Percentiles rank a stretch among this genome's conserved stretches.
phyloP scores from a whole-genome alignment of 2,113 vertebrate genomes.

The Mesocricetus auratus region DNA sequence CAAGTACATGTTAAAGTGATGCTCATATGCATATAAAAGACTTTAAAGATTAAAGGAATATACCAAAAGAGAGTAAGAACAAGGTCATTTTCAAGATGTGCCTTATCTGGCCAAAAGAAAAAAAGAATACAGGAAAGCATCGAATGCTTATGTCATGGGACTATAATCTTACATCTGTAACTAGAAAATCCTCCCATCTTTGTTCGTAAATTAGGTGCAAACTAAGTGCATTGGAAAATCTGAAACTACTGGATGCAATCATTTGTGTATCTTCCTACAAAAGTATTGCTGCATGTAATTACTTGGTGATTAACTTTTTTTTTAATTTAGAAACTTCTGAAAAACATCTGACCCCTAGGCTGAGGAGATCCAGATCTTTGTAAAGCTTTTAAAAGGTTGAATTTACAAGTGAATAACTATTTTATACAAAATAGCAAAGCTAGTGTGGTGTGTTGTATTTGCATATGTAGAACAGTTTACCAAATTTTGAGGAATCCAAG shows the following conservation, averaged over 20 bases:
- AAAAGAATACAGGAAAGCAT: not conserved
- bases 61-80: not conserved
- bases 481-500: not conserved
- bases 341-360: not conserved
- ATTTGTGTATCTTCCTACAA: not conserved
- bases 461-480: not conserved
- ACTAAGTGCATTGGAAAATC: not conserved
- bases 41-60: not conserved
- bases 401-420: conserved; percentile 30
- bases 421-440: not conserved
- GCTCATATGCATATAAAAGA: not conserved
- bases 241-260: not conserved
- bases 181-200: not conserved
- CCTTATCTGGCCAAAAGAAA: not conserved
- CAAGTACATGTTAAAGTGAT: not conserved
- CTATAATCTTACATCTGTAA: not conserved
- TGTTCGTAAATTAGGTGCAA: conserved; percentile 11
- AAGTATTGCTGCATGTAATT: conserved; percentile 33
- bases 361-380: not conserved
- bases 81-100: not conserved
- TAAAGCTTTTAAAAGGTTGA: not conserved
- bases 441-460: not conserved
- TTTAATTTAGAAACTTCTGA: conserved; percentile 51
- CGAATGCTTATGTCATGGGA: not conserved
- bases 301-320: not conserved